These are phyloP conservation scores for Unio delphinus DNA, from an alignment of 2,888 invertebrate species.

Conservation along the genomic window DNA sequence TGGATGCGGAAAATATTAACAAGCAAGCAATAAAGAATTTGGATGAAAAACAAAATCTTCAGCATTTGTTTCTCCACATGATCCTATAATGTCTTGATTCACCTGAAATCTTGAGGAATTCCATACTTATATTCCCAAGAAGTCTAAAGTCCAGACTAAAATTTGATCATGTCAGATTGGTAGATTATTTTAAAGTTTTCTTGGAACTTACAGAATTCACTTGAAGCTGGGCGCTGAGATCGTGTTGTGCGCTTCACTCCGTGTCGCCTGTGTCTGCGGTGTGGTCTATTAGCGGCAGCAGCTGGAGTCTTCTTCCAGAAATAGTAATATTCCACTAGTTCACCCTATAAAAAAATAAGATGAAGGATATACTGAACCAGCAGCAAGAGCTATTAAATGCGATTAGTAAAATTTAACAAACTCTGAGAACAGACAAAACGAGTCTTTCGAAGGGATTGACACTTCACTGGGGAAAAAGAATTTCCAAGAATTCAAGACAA, in stretches of 20 bases:
- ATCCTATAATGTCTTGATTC: no score
- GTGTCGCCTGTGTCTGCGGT: constrained; percentile 78
- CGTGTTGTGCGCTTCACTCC: constrained; percentile 55
- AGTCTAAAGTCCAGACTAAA: no score
- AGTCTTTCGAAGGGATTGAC: no score
- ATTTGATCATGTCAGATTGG: no score
- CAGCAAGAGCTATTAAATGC: constrained; percentile 15
- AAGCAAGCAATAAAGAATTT: no score
- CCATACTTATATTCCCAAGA: no score
- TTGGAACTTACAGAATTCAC: constrained; percentile 69
- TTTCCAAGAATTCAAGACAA: no score
- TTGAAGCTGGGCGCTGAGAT: constrained; percentile 66
- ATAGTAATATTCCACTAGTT: constrained; percentile 98
- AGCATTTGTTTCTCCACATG: no score
- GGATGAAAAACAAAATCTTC: no score
- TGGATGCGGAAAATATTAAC: no score
- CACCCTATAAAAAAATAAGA: constrained; percentile 77
- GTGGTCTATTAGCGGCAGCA: constrained; percentile 95
- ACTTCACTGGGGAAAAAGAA: no score
- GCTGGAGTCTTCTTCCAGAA: constrained; percentile 99
- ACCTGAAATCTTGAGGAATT: no score
- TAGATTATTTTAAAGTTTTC: not conserved
- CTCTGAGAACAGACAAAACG: not conserved
- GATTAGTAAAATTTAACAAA: not conserved
- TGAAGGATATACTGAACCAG: constrained; percentile 2